phyloP scores from a whole-genome alignment of 64 coral and sea anemone genomes.

The Cladopsammia gracilis region DNA sequence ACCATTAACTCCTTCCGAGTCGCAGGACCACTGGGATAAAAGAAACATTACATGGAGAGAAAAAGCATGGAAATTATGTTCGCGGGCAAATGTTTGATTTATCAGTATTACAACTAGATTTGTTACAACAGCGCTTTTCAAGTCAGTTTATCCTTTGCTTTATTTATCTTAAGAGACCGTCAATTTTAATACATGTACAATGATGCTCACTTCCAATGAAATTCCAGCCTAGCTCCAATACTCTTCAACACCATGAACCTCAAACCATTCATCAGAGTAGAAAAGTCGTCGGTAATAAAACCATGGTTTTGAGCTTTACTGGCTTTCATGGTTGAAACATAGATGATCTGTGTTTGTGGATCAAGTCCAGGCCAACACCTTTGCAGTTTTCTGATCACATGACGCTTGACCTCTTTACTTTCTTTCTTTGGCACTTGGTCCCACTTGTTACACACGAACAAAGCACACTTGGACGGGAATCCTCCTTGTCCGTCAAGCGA shows the following conservation, averaged over 20 bases:
- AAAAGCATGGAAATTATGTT: too few species aligned
- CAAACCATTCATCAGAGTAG: background rate
- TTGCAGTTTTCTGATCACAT: background rate
- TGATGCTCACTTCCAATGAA: background rate
- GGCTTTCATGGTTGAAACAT: slow-evolving; percentile 14
- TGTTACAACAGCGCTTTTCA: too few species aligned
- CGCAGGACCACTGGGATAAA: too few species aligned
- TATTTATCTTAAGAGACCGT: too few species aligned
- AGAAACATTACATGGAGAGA: too few species aligned
- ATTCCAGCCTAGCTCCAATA: background rate
- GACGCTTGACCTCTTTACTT: background rate
- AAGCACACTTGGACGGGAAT: background rate
- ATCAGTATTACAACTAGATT: too few species aligned
- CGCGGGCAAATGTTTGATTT: too few species aligned
- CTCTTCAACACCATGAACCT: background rate
- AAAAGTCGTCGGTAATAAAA: background rate
- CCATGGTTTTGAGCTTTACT: background rate
- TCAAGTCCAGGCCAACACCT: background rate
- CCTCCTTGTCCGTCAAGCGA: background rate
- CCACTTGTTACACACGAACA: slow-evolving; percentile 47
- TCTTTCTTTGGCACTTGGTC: slow-evolving; percentile 41
- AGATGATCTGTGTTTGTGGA: background rate
- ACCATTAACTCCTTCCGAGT: too few species aligned
- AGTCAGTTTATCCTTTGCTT: too few species aligned
- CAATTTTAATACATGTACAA: too few species aligned